Percentiles rank a stretch among this genome's conserved stretches.
Evolutionary conservation across 2,113 vertebrate genomes (phyloP).

Genomic region (Apus apus): DNA sequence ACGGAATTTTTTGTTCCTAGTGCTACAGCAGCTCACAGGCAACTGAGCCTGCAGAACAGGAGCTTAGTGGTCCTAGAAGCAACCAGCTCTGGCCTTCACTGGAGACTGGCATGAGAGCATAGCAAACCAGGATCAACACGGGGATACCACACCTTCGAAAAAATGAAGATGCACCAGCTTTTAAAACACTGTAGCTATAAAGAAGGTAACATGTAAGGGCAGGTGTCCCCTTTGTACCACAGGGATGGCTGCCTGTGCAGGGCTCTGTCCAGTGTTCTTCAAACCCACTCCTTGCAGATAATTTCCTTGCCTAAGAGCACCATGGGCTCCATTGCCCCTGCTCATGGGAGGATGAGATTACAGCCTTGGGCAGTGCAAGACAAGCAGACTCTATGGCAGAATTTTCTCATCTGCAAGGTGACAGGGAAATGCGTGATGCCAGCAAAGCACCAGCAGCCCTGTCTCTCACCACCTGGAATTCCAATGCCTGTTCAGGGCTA

Average conservation of each 20-base stretch:
- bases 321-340: not conserved
- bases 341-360: not conserved
- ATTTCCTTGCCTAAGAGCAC: not conserved
- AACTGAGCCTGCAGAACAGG: not conserved
- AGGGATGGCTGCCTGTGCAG: not conserved
- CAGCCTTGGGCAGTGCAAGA: not conserved
- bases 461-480: not conserved
- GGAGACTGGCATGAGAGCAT: rapidly evolving
- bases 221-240: too few species aligned
- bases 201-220: rapidly evolving
- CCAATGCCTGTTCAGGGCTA: not conserved
- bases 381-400: not conserved
- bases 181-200: not conserved
- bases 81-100: not conserved
- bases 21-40: not conserved
- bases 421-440: not conserved
- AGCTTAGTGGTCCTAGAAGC: not conserved
- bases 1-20: not conserved
- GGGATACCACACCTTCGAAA: too few species aligned
- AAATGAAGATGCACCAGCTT: not conserved
- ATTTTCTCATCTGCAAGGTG: not conserved
- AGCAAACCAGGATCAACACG: not conserved
- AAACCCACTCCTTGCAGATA: not conserved
- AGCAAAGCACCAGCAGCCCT: not conserved
- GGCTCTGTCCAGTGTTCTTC: not conserved